Evolutionary conservation across 2,113 vertebrate genomes (phyloP), one percentile per base, ranked within the genome.

Genomic region (Hylia prasina): DNA sequence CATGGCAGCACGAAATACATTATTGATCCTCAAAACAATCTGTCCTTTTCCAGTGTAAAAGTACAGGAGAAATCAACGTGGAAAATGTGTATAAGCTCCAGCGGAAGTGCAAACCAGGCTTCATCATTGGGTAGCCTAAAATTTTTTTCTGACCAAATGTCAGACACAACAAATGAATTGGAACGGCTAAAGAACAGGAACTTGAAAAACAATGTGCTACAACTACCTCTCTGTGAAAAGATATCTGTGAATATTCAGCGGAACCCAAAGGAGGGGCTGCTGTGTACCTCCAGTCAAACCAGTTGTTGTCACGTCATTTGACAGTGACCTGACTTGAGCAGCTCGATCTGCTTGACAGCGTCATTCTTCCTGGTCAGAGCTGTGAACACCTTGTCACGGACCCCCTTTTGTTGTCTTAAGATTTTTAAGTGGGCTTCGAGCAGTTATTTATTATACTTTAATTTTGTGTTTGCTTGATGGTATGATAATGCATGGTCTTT

Each of bases 191-290:
- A 99, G 97, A 98, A 96, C 96, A 98, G 98, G 98, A 98, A 98
- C 97, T 98, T 99, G 98, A 99, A 98, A 96, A 99, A 98, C 61
- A 98, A 97, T 71, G 97, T 99, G 96, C 98, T 99, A 75, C 99
- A 99, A 98, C 99, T 99, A 98, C 99, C 99, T 99, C 99, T 99
- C 95, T 99, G 99, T 57, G 99, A 99, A 98, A 99, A 99, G 98
- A 99, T 99, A 98, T 99, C 99, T 85, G 99, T 99, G 96, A 99
- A 99, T 98, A 99, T 99, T 98, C 99, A 99, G 98, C 99, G 98
- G 61, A 98, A 97, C 97, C 98, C 99, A 48, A 98, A 99, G 96
- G 99, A 99, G 65, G 98, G 98, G 76, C 98, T 99, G 93, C 98
- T 99, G 82, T 99, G 99, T 84, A 98, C 98, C 92, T 97, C 99